These are phyloP conservation scores for Patagioenas fasciata DNA, from an alignment of 2,113 vertebrate species.

Conservation along the genomic window DNA sequence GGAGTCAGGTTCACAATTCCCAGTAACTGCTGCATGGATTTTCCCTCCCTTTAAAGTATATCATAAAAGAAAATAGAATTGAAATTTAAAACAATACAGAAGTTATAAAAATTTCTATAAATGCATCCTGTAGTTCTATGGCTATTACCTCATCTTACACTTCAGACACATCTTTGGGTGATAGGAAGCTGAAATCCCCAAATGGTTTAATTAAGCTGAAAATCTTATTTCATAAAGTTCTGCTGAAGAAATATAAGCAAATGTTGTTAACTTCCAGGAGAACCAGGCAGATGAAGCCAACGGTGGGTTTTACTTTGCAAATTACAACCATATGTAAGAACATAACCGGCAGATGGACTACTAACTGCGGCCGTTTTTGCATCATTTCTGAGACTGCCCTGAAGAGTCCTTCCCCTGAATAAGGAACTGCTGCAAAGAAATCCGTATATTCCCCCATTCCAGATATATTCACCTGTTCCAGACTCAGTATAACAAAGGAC, in stretches of 20 bases:
- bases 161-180: constrained; percentile 40
- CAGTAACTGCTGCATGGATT: background rate
- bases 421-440: background rate
- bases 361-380: background rate
- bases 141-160: constrained; percentile 30
- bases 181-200: constrained; percentile 31
- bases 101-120: background rate
- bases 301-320: background rate
- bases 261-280: background rate
- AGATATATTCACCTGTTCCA: accelerated
- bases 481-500: accelerated
- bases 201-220: constrained; percentile 55
- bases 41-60: background rate
- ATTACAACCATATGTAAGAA: background rate
- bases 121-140: background rate
- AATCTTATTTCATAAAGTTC: constrained; percentile 49
- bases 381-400: background rate
- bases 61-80: constrained; percentile 11
- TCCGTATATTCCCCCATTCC: accelerated
- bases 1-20: background rate
- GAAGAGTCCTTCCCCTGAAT: background rate
- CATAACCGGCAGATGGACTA: background rate
- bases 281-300: background rate
- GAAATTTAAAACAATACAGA: constrained; percentile 40
- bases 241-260: background rate